Evolutionary conservation across 2,113 vertebrate species (phyloP).

Genomic region (Odobenus rosmarus): DNA sequence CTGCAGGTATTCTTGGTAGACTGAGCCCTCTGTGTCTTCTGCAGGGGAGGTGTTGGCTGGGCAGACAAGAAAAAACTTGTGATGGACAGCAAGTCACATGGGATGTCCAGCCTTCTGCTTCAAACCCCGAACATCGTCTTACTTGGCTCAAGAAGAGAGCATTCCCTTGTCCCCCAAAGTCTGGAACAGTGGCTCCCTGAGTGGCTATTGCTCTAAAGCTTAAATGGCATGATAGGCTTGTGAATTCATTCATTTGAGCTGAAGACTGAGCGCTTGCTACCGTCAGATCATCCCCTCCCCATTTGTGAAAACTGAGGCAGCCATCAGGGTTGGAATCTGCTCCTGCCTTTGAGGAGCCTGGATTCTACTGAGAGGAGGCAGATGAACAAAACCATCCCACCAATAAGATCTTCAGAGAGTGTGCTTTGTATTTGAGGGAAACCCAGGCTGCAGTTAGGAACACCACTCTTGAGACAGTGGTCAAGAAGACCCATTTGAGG

Average conservation of each 20-base stretch:
- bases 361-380: background rate
- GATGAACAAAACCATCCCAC: fast-evolving
- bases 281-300: background rate
- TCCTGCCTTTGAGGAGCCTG: no score
- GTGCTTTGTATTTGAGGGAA: background rate
- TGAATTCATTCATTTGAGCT: background rate
- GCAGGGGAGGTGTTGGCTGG: background rate
- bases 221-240: background rate
- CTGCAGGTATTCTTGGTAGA: background rate
- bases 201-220: background rate
- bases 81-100: background rate
- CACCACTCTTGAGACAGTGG: background rate
- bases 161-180: background rate
- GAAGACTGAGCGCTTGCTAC: fast-evolving
- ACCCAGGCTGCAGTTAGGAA: background rate
- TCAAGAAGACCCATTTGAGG: background rate
- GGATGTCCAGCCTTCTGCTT: background rate
- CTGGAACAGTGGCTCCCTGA: background rate
- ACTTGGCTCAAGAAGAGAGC: background rate
- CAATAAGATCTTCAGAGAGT: background rate
- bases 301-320: fast-evolving
- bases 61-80: background rate
- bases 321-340: fast-evolving
- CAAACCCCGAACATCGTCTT: background rate
- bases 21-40: background rate